phyloP scores from a whole-genome alignment of 2,888 invertebrate genomes.

The Phania funesta region DNA sequence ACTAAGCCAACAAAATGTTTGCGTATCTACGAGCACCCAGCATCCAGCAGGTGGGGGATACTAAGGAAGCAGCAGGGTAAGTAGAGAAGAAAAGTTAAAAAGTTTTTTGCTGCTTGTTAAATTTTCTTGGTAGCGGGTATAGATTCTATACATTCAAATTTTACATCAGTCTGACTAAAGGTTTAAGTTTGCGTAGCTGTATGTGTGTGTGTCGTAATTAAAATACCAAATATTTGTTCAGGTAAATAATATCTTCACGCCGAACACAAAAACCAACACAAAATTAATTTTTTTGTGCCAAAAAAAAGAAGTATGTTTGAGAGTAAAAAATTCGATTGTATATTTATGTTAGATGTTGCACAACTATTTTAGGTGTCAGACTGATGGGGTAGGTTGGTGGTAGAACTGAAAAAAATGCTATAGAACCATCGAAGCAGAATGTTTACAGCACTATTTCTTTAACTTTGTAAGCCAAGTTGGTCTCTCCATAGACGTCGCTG shows the following conservation, averaged over 20 bases:
- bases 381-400: conserved; percentile 7
- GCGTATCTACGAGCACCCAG: not conserved
- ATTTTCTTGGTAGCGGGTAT: conserved; percentile 7
- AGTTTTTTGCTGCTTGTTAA: conserved; percentile 5
- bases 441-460: conserved; percentile 39
- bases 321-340: conserved; percentile 8
- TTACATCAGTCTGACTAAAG: conserved; percentile 23
- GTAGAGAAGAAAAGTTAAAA: conserved; percentile 28
- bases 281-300: conserved; percentile 14
- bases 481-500: conserved; percentile 16
- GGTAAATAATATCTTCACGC: conserved; percentile 72
- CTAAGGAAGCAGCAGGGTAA: not conserved
- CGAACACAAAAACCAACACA: conserved; percentile 5
- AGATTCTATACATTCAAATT: conserved; percentile 39
- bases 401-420: conserved; percentile 72
- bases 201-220: conserved; percentile 70
- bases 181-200: conserved; percentile 1
- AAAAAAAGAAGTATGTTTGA: not conserved
- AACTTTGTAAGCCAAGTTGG: conserved; percentile 45
- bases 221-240: conserved; percentile 78
- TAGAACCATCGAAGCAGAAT: conserved; percentile 64
- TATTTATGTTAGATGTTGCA: conserved; percentile 21
- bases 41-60: not conserved
- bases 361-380: not conserved
- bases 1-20: conserved; percentile 14